phyloP scores from a whole-genome alignment of 2,888 invertebrate species.

The Elysia crispata region DNA sequence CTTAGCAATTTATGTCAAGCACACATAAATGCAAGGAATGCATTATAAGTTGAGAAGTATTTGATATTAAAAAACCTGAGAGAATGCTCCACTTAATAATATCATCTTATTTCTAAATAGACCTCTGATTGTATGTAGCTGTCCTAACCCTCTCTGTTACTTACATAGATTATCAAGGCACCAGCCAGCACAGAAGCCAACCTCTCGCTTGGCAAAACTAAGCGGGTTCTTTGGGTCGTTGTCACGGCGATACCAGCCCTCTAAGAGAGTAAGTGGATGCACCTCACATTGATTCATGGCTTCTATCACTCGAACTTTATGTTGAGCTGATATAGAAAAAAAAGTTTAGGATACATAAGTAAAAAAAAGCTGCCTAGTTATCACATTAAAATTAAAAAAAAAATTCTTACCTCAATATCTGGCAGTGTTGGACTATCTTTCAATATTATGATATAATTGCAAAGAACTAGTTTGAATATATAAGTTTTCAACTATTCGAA shows the following conservation, averaged over 20 bases:
- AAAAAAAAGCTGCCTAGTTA: background rate
- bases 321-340: constrained; percentile 82
- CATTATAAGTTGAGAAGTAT: too few species aligned
- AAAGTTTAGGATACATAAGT: background rate
- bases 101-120: too few species aligned
- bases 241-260: constrained; percentile 79
- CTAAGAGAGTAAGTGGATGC: constrained; percentile 85
- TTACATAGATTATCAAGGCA: constrained; percentile 92
- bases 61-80: too few species aligned
- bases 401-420: too few species aligned
- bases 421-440: too few species aligned
- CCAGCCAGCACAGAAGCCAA: constrained; percentile 95
- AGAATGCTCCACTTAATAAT: too few species aligned
- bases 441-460: too few species aligned
- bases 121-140: too few species aligned
- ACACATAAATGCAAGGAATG: too few species aligned
- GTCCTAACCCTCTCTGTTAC: constrained; percentile 45
- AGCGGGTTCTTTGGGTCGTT: constrained; percentile 79
- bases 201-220: constrained; percentile 85
- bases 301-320: constrained; percentile 87
- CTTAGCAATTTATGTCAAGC: too few species aligned
- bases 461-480: too few species aligned
- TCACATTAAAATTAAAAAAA: background rate
- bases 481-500: background rate
- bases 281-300: constrained; percentile 81